phyloP scores from a whole-genome alignment of 1,140 invertebrate genomes.

The Tetramorium parvispinum region DNA sequence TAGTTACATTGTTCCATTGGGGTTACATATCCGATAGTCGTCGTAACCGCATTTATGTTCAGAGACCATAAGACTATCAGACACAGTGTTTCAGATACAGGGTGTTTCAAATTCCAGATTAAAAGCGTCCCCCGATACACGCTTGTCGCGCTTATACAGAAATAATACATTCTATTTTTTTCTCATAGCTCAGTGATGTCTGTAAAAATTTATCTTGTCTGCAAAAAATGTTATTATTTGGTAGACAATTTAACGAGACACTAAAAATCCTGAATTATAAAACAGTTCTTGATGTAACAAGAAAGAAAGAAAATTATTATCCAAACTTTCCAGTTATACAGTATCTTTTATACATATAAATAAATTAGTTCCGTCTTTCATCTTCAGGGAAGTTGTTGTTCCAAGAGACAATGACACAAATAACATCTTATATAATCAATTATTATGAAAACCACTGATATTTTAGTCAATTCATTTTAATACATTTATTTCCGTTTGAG shows the following conservation, averaged over 20 bases:
- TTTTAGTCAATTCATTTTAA: neutral
- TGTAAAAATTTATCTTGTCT: neutral
- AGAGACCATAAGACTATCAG: neutral
- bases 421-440: neutral
- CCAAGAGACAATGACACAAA: neutral
- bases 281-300: neutral
- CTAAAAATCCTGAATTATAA: neutral
- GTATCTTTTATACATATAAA: neutral
- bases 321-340: neutral
- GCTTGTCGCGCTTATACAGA: neutral
- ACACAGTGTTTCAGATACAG: neutral
- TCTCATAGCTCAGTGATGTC: neutral
- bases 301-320: neutral
- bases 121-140: neutral
- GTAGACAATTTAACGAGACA: neutral
- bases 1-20: conserved; percentile 6
- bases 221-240: neutral
- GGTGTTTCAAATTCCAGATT: neutral
- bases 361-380: neutral
- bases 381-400: neutral
- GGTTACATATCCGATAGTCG: neutral
- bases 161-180: neutral
- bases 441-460: neutral
- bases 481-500: neutral
- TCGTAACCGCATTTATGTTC: neutral